Percentiles rank a stretch among this genome's conserved stretches.
phyloP scores from a whole-genome alignment of 1,140 invertebrate species.

The Eriosoma lanigerum region DNA sequence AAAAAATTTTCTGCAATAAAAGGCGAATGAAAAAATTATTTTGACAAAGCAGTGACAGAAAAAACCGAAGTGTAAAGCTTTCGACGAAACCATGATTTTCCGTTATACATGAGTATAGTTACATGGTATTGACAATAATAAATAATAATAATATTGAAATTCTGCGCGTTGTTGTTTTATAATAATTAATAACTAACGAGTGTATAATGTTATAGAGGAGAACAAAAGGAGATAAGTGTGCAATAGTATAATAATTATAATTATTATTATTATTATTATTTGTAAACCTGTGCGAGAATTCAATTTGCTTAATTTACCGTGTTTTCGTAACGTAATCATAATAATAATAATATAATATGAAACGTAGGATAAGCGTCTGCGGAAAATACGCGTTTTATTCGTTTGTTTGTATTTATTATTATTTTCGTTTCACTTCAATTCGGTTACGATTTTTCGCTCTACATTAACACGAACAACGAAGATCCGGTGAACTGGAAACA shows the following conservation, averaged over 20 bases:
- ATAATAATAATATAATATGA: not conserved
- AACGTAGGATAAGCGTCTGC: not conserved
- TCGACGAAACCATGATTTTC: not conserved
- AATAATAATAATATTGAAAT: no score
- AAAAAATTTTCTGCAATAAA: not conserved
- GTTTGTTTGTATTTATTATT: not conserved
- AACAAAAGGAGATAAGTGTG: no score
- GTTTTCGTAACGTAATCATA: not conserved
- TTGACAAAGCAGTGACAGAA: not conserved
- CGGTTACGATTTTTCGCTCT: not conserved
- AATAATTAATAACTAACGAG: not conserved
- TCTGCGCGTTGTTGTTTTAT: not conserved
- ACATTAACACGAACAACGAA: not conserved
- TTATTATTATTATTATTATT: no score
- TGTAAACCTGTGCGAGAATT: not conserved
- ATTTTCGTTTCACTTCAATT: not conserved
- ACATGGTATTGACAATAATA: no score
- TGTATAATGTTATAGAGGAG: no score
- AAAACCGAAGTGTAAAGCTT: not conserved
- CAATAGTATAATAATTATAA: no score
- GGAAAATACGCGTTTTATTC: not conserved
- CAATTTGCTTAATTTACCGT: conserved; percentile 34
- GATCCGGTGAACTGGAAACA: conserved; percentile 29
- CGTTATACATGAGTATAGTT: no score
- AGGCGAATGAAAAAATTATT: not conserved